A percentile compares a stretch with the other conserved stretches of the same genome.
phyloP scores from a whole-genome alignment of 2,113 vertebrate species.

The Pungitius pungitius region DNA sequence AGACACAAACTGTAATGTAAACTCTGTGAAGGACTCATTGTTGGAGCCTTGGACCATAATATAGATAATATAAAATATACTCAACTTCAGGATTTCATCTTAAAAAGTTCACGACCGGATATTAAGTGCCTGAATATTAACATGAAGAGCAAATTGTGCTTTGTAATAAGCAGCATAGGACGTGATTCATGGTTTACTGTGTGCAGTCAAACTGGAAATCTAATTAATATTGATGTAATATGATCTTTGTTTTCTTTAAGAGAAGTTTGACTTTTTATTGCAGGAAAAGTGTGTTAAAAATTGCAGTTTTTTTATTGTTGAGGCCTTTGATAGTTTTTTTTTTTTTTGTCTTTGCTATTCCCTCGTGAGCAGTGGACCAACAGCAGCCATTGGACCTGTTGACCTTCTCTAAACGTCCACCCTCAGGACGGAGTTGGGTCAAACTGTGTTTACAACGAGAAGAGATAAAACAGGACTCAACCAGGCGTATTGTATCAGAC shows the following conservation, averaged over 20 bases:
- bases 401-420: background rate
- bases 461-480: background rate
- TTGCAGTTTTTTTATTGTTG: constrained; percentile 11
- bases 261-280: background rate
- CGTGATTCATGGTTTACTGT: constrained; percentile 9
- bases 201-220: background rate
- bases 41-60: too few relatives aligned
- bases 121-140: constrained; percentile 34
- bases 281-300: background rate
- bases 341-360: constrained; percentile 2
- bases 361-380: constrained; percentile 3
- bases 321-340: background rate
- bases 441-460: constrained; percentile 9
- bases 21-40: background rate
- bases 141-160: background rate
- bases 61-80: too few relatives aligned
- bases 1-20: background rate
- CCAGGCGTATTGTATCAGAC: background rate
- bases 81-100: too few relatives aligned
- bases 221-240: background rate
- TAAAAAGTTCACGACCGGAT: too few relatives aligned
- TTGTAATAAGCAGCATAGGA: background rate
- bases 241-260: background rate
- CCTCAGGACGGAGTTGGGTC: background rate
- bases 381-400: background rate